These are phyloP conservation scores for Nymphicus hollandicus DNA, from an alignment of 2,113 vertebrate genomes.

Conservation along the genomic window DNA sequence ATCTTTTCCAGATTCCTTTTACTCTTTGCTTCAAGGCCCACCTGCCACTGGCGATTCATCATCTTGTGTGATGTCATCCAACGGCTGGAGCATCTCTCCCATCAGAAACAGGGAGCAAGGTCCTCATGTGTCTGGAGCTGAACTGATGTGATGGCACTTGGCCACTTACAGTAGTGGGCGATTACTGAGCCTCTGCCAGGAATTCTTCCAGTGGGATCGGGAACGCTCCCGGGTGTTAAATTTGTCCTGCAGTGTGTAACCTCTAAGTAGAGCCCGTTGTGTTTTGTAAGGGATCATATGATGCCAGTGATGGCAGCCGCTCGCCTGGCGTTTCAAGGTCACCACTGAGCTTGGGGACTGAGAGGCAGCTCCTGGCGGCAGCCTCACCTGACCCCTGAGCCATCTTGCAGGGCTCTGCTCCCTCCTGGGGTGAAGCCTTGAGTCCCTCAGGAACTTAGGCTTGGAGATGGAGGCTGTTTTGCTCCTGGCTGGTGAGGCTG, in stretches of 20 bases:
- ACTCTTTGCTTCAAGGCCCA: not conserved
- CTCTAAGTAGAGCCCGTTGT: not conserved
- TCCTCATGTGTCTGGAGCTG: not conserved
- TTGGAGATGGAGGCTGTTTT: not conserved
- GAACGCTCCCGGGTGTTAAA: constrained; percentile 34
- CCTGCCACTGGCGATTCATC: not conserved
- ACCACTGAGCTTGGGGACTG: not conserved
- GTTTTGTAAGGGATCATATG: constrained; percentile 47
- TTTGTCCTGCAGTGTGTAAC: constrained; percentile 8
- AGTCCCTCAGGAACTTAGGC: rapidly evolving
- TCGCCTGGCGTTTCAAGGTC: not conserved
- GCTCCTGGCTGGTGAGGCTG: not conserved
- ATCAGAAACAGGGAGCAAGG: not conserved
- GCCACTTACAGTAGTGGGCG: constrained; percentile 44
- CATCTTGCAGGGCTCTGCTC: rapidly evolving
- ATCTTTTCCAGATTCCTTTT: not conserved
- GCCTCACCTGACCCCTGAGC: not conserved
- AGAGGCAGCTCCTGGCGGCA: not conserved
- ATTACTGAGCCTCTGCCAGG: constrained; percentile 40
- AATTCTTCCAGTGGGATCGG: constrained; percentile 43
- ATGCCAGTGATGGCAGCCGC: not conserved
- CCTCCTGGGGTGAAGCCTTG: not conserved
- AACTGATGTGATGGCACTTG: not conserved
- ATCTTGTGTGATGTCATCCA: not conserved
- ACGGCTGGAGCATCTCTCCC: not conserved